Percentiles rank a stretch among this genome's conserved stretches.
Conservation (phyloP, 2,888 invertebrate species). For the Nephrotoma guestfalica region DNA sequence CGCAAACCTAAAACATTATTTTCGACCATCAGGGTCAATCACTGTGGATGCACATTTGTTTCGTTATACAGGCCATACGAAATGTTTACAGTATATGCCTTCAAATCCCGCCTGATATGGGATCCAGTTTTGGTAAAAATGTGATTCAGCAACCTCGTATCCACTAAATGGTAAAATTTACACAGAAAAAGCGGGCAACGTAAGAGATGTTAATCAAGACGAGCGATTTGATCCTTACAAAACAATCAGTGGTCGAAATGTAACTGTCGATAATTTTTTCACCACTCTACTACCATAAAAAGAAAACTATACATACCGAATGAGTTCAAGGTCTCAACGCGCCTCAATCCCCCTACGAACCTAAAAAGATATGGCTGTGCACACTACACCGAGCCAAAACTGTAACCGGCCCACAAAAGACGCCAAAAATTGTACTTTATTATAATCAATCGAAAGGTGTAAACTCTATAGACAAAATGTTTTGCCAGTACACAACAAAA, state of each 20-base stretch:
- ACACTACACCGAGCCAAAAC: too few relatives aligned
- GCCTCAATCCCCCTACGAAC: neutral
- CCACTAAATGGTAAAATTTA: slow-evolving; percentile 16
- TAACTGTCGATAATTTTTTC: slow-evolving; percentile 2
- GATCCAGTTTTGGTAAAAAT: slow-evolving; percentile 19
- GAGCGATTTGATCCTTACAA: too few relatives aligned
- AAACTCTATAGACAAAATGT: too few relatives aligned
- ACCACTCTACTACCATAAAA: neutral
- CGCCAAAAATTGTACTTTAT: too few relatives aligned
- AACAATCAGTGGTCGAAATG: neutral
- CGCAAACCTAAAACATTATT: slow-evolving; percentile 9
- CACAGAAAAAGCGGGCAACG: too few relatives aligned
- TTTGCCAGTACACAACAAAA: neutral
- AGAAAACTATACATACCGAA: neutral
- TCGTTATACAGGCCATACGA: too few relatives aligned
- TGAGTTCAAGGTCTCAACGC: neutral
- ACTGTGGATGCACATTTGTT: neutral
- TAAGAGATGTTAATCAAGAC: too few relatives aligned
- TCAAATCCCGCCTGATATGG: slow-evolving; percentile 18
- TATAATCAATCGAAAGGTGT: too few relatives aligned
- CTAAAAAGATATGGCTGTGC: neutral
- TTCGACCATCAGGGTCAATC: neutral
- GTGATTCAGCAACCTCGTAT: slow-evolving; percentile 16
- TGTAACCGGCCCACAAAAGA: neutral
- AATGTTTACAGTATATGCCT: too few relatives aligned